A percentile compares a stretch with the other conserved stretches of the same genome.
These are phyloP conservation scores for Hyperoplus lanceolatus DNA, from an alignment of 2,797 vertebrate species.

Conservation along the genomic window DNA sequence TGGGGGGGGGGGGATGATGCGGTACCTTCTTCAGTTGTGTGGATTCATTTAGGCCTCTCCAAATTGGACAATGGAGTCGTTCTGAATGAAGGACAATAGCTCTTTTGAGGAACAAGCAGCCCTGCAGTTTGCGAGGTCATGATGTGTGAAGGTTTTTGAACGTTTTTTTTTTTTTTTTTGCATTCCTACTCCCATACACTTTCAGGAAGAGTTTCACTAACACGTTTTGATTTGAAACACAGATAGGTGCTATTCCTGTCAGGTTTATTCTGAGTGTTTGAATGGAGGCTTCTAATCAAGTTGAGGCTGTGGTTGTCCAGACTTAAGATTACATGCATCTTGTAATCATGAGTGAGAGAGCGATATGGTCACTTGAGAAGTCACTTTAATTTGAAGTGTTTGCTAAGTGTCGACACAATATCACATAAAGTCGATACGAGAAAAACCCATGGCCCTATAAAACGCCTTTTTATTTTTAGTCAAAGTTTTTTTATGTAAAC, in stretches of 20 bases:
- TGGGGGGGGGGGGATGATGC: conserved; percentile 57
- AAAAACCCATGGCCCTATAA: background rate
- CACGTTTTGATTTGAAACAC: conserved; percentile 25
- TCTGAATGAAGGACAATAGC: conserved; percentile 70
- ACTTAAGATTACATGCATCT: conserved; percentile 27
- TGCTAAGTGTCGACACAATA: conserved; percentile 5
- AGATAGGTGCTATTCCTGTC: conserved; percentile 30
- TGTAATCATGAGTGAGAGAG: conserved; percentile 43
- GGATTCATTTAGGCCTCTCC: conserved; percentile 55
- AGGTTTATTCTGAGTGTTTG: conserved; percentile 41
- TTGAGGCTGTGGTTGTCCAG: conserved; percentile 36
- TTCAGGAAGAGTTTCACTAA: conserved; percentile 30
- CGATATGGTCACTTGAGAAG: conserved; percentile 25
- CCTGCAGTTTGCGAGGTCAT: conserved; percentile 43
- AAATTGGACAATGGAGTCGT: conserved; percentile 70
- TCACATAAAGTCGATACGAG: conserved; percentile 12
- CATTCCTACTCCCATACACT: conserved; percentile 43
- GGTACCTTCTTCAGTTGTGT: conserved; percentile 68
- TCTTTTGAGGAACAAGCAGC: conserved; percentile 68
- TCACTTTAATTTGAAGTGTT: conserved; percentile 23
- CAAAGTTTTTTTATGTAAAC: conserved; percentile 5
- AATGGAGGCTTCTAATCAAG: conserved; percentile 49
- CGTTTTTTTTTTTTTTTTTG: conserved; percentile 8
- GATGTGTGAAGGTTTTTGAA: conserved; percentile 56
- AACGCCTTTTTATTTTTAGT: background rate